Evolutionary conservation across 2,888 invertebrate genomes (phyloP).

Genomic region (Acrobeloides nanus): DNA sequence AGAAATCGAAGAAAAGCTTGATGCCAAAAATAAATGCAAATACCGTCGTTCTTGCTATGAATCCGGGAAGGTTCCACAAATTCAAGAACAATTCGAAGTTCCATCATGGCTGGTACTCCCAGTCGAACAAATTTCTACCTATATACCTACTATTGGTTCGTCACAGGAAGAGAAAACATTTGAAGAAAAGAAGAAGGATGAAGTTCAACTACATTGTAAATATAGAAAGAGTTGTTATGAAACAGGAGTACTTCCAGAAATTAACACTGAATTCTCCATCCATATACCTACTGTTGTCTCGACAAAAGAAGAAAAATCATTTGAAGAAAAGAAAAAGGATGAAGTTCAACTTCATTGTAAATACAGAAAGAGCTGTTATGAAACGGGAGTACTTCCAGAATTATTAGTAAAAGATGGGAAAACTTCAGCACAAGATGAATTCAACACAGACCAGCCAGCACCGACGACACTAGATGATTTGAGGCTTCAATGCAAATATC

Average conservation of each 20-base stretch:
- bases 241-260: conserved; percentile 34
- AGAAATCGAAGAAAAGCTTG: conserved; percentile 17
- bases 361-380: conserved; percentile 33
- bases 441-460: conserved; percentile 1
- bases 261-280: too few species aligned
- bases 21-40: conserved; percentile 36
- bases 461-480: conserved; percentile 11
- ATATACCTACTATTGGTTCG: too few species aligned
- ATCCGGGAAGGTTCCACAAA: conserved; percentile 37
- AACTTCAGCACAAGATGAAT: background rate
- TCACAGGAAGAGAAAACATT: conserved; percentile 10
- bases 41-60: conserved; percentile 42
- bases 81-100: conserved; percentile 4
- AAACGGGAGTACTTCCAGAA: conserved; percentile 15
- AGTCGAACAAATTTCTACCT: too few species aligned
- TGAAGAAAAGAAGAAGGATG: conserved; percentile 3
- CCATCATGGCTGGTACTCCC: conserved; percentile 7
- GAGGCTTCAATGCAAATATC: conserved; percentile 38
- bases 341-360: conserved; percentile 27
- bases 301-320: background rate
- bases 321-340: conserved; percentile 3
- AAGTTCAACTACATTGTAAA: conserved; percentile 37
- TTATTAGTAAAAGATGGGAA: conserved; percentile 10
- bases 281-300: background rate
- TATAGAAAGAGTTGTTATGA: conserved; percentile 49